A percentile compares a stretch with the other conserved stretches of the same genome.
Conservation (phyloP, 2,113 vertebrate species). For the Erythrolamprus reginae region DNA sequence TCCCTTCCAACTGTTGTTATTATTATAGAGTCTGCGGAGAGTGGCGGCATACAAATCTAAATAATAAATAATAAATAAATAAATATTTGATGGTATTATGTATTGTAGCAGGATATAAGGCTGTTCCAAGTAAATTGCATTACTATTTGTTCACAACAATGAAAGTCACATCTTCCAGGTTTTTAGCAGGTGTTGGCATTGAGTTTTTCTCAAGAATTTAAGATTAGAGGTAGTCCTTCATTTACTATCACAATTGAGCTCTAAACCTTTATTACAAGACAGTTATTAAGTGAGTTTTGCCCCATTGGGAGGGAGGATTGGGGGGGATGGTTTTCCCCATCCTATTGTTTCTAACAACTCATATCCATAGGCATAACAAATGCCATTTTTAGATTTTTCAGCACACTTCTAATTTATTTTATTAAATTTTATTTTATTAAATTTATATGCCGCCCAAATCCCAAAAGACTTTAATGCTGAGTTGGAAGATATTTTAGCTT, state of each 20-base stretch:
- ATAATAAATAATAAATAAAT: too few relatives aligned
- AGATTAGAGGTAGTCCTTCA: not conserved
- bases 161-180: not conserved
- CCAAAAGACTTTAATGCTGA: too few relatives aligned
- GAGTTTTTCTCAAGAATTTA: not conserved
- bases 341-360: not conserved
- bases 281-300: not conserved
- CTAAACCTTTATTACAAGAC: not conserved
- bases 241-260: not conserved
- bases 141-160: not conserved
- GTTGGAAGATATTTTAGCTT: not conserved
- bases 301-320: not conserved
- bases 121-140: not conserved
- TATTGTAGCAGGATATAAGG: not conserved
- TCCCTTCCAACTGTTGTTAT: too few relatives aligned
- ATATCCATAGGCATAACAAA: not conserved
- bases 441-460: too few relatives aligned
- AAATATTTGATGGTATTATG: not conserved
- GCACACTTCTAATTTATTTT: not conserved
- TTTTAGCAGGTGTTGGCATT: not conserved
- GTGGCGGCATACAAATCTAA: too few relatives aligned
- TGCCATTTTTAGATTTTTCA: not conserved
- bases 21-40: too few relatives aligned
- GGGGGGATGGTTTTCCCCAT: not conserved
- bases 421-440: too few relatives aligned